Evolutionary conservation across 2,888 invertebrate genomes (phyloP), one percentile per base, ranked within the genome.

Genomic region (Drosophila nr. perissopoda): DNA sequence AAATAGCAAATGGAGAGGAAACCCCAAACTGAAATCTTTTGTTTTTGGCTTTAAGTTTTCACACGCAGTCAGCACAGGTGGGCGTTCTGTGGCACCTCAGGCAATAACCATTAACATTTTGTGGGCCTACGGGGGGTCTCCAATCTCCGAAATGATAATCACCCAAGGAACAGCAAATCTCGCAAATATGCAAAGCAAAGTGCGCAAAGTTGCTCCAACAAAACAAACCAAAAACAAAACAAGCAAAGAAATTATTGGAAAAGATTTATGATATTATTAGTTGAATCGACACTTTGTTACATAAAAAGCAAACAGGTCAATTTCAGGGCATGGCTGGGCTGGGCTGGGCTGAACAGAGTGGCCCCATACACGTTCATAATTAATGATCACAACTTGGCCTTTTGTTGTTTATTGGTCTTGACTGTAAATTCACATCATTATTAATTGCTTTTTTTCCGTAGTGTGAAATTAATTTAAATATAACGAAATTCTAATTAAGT

Each of bases 241-340:
- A 16, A 21, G 6, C 33, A 53, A 56, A 42, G 68, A 75, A 82
- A 87, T 73, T 77, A 84, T 79, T 71, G 82, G 77, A 84, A 67
- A 85, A 89, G 85, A 85, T 85, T 85, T 87, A 85, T 85, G 85
- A 73, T 75, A 74, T 89, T 77, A 75, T 76, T 89, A 78, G 81
- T 68, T 58, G 73, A 65, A 87, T 85, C 80, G 87, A 89, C 82
- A 70, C 66, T 56, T 76, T 51, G 80, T 85, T 89, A 89, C 70
- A 84, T 89, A 89, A 85, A 69, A 69, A 62, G 42, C 71, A 66
- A 78, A 76, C 78, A 78, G 80, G 78, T 78, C 80, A 78, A 80
- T 78, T 76, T 76, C 27, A 34, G 62, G 77, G 65, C 65, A 29
- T 61, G 63, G 25, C 60, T 54, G 56, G 76, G 56, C 38, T 27